Evolutionary conservation across 1,140 invertebrate genomes (phyloP).

Genomic region (Drosophila mauritiana): DNA sequence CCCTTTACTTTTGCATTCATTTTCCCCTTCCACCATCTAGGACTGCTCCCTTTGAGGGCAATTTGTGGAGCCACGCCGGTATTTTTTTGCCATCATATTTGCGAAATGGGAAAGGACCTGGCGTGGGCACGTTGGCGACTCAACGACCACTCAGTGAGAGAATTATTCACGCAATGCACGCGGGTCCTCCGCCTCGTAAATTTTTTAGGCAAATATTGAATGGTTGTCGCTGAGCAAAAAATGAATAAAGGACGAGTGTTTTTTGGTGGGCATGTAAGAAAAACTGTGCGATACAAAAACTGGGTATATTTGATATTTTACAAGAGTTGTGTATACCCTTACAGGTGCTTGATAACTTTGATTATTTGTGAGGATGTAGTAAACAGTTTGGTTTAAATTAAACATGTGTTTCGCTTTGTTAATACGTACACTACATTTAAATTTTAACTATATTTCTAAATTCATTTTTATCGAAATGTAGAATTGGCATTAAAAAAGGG

Average conservation of each 20-base stretch:
- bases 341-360: not conserved
- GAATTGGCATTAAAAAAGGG: not conserved
- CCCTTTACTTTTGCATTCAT: slow-evolving; percentile 1
- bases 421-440: too few relatives aligned
- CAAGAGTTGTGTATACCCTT: not conserved
- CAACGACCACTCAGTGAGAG: slow-evolving; percentile 64
- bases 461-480: not conserved
- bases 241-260: slow-evolving; percentile 11
- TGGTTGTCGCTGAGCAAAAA: slow-evolving; percentile 23
- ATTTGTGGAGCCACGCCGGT: slow-evolving; percentile 1
- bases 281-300: slow-evolving; percentile 15
- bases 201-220: slow-evolving; percentile 71
- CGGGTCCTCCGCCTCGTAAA: slow-evolving; percentile 27
- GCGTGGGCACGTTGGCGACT: slow-evolving; percentile 31
- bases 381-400: too few relatives aligned
- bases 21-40: not conserved
- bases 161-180: slow-evolving; percentile 67
- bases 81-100: slow-evolving; percentile 5
- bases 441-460: too few relatives aligned
- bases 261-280: not conserved
- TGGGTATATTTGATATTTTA: slow-evolving; percentile 10
- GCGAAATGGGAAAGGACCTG: not conserved
- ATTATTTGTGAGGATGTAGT: not conserved
- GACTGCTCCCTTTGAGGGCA: not conserved
- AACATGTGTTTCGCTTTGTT: too few relatives aligned